Evolutionary conservation across 2,888 invertebrate genomes (phyloP).

Genomic region (Conchocele bisecta): DNA sequence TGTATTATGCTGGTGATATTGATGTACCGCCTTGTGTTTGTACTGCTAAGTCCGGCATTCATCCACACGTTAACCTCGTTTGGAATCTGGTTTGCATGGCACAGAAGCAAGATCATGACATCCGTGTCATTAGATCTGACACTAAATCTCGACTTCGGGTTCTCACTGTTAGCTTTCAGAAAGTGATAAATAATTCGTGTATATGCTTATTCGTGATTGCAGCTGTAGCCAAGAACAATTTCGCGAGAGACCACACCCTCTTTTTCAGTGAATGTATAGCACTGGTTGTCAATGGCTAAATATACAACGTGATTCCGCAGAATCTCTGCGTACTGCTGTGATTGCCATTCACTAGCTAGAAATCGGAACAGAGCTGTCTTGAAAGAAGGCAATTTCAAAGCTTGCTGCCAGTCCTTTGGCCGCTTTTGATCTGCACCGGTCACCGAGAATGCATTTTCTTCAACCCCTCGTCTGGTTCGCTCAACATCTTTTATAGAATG

Average conservation of each 20-base stretch:
- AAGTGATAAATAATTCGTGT: slow-evolving; percentile 14
- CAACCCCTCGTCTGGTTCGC: not conserved
- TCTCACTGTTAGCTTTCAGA: not conserved
- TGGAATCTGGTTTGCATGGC: no score
- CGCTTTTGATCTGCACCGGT: slow-evolving; percentile 6
- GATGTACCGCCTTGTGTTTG: not conserved
- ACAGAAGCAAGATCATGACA: not conserved
- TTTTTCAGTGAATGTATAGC: not conserved
- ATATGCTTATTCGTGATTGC: slow-evolving; percentile 31
- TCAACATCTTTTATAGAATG: slow-evolving; percentile 7
- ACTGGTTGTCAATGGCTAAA: slow-evolving; percentile 17
- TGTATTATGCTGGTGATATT: not conserved
- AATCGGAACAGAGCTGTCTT: slow-evolving; percentile 25
- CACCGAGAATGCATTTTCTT: not conserved
- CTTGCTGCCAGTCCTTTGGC: slow-evolving; percentile 10
- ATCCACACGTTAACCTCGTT: not conserved
- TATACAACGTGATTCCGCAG: slow-evolving; percentile 5
- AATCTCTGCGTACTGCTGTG: not conserved
- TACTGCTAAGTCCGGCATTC: not conserved
- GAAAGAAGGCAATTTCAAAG: slow-evolving; percentile 32
- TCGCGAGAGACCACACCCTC: not conserved
- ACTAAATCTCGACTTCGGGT: not conserved
- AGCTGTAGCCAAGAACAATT: not conserved
- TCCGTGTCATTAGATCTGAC: not conserved
- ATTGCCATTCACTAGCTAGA: slow-evolving; percentile 30